Base-by-base conservation (phyloP, 2,888 invertebrate genomes). In the Blastobasis adustella region DNA sequence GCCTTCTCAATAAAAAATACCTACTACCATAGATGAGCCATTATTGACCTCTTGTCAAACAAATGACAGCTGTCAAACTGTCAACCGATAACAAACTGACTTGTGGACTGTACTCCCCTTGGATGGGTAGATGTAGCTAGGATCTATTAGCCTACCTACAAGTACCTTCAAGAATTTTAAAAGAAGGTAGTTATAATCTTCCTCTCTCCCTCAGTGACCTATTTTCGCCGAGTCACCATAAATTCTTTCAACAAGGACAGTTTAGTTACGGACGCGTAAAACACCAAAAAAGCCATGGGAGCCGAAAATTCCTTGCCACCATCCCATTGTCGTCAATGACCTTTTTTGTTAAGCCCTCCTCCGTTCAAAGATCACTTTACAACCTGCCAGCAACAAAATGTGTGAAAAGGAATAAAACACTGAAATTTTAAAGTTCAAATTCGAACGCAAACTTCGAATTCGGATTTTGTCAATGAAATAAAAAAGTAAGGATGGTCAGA, bases 251-350 rank as follows among this genome's bases (percentile, higher is more conserved):
- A 77, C 76, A 80, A 82, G 76, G 81, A 75, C 73, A 74, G 74
- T 51, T 85, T 84, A 72, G 83, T 69, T 70, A 82, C 78, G 85
- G 80, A 53, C 57, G 66, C 61, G 68, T 73, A 70, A 72, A 75
- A 73, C 73, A 69, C 66, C 69, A 76, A 79, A 84, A 85, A 82
- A 81, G 71, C 75, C 79, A 76, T 82, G 82, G 82, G 82, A 82
- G 69, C 76, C 70, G 66, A 67, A 62, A 73, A 85, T 84, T 82
- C 82, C 77, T 73, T 62, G 61, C 68, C 73, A 73, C 73, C 67
- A 74, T 68, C 64, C 69, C 56, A 59, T 66, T 62, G 59, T 65
- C 65, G 63, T 74, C 69, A 76, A 71, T 75, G 69, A 66, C 57
- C 59, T 60, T 73, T 75, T 77, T 72, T 73, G 67, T 63, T 63